These are phyloP conservation scores for Hydrozoanthus gracilis DNA, from an alignment of 92 coral and sea anemone genomes.

Conservation along the genomic window DNA sequence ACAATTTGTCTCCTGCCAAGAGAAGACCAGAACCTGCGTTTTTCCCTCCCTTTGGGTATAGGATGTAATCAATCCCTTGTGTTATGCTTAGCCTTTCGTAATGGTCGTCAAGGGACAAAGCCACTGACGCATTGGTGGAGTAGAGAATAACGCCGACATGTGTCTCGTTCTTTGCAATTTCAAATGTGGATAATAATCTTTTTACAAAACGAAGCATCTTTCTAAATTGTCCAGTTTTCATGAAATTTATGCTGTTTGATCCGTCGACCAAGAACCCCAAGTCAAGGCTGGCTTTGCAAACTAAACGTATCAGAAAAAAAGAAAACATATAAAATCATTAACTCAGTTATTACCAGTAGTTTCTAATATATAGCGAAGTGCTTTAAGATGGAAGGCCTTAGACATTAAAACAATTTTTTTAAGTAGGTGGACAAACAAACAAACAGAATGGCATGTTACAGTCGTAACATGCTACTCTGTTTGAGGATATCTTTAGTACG, in stretches of 20 bases:
- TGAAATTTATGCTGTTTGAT: constrained; percentile 30
- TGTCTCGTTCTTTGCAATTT: constrained; percentile 33
- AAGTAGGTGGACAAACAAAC: too few relatives aligned
- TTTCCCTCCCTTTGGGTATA: constrained; percentile 39
- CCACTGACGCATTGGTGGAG: constrained; percentile 27
- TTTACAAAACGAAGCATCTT: constrained; percentile 41
- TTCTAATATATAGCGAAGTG: background rate
- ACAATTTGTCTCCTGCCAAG: background rate
- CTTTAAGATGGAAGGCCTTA: too few relatives aligned
- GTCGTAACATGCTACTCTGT: too few relatives aligned
- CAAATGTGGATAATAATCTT: constrained; percentile 25
- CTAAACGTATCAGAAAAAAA: background rate
- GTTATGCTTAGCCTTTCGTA: constrained; percentile 35
- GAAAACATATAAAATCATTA: background rate
- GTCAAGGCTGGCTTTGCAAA: constrained; percentile 41
- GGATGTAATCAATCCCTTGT: constrained; percentile 14
- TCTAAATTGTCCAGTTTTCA: constrained; percentile 26
- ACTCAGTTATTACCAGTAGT: background rate
- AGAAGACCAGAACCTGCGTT: constrained; percentile 30
- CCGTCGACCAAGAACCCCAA: constrained; percentile 43
- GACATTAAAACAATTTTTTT: too few relatives aligned
- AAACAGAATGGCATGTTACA: too few relatives aligned
- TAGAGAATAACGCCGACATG: constrained; percentile 32
- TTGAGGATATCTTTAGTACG: too few relatives aligned
- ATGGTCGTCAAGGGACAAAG: constrained; percentile 31